Percentiles rank a stretch among this genome's conserved stretches.
These are phyloP conservation scores for Acromyrmex echinatior DNA, from an alignment of 1,140 invertebrate genomes.

Conservation along the genomic window DNA sequence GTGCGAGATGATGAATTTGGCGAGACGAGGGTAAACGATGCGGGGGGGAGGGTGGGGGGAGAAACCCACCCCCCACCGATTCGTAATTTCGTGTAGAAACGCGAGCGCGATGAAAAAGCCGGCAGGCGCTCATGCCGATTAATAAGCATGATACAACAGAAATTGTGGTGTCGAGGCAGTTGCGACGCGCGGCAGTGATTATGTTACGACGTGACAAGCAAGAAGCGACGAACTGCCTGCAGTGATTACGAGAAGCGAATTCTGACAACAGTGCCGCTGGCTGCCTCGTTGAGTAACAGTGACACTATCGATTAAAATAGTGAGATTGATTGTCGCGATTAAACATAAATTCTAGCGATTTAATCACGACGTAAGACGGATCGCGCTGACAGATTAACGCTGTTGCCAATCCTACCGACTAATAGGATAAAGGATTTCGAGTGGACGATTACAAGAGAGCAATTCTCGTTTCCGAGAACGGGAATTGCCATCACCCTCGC, in stretches of 20 bases:
- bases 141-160: slow-evolving; percentile 61
- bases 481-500: neutral
- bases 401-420: neutral
- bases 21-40: slow-evolving; percentile 20
- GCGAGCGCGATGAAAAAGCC: slow-evolving; percentile 49
- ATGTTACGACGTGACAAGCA: slow-evolving; percentile 39
- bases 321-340: neutral
- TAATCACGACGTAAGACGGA: neutral
- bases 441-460: neutral
- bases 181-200: slow-evolving; percentile 32
- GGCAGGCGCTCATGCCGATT: slow-evolving; percentile 34
- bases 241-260: slow-evolving; percentile 14
- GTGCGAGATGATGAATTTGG: slow-evolving; percentile 42
- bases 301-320: slow-evolving; percentile 36
- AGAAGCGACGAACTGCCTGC: slow-evolving; percentile 34
- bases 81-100: slow-evolving; percentile 34
- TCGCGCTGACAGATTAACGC: neutral
- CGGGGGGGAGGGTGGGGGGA: neutral
- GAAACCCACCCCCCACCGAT: neutral
- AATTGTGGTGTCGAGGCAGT: slow-evolving; percentile 35
- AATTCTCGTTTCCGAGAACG: neutral
- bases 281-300: neutral
- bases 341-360: slow-evolving; percentile 14
- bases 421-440: slow-evolving; percentile 12
- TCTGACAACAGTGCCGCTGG: neutral